phyloP scores from a whole-genome alignment of 2,113 vertebrate species.

The Misgurnus mizolepis region DNA sequence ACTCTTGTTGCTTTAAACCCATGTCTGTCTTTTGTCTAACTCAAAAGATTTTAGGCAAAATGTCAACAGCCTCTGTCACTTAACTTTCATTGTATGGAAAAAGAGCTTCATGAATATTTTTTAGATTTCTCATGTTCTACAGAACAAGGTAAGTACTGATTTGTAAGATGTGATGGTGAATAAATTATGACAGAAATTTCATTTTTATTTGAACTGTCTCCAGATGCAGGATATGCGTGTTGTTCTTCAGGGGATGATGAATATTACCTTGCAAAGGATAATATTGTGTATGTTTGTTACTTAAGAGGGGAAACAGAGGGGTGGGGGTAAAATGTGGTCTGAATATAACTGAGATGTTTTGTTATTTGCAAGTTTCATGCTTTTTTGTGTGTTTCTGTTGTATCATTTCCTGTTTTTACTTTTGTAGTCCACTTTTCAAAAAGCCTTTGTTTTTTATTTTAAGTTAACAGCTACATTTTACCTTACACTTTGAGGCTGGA shows the following conservation, averaged over 20 bases:
- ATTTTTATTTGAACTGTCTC: not conserved
- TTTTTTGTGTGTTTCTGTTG: slow-evolving; percentile 48
- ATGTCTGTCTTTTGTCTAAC: too few species aligned
- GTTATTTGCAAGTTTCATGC: not conserved
- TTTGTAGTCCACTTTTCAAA: slow-evolving; percentile 17
- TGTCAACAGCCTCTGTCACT: too few species aligned
- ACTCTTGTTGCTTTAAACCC: too few species aligned
- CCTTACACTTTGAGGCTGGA: not conserved
- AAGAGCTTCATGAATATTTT: too few species aligned
- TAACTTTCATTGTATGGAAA: too few species aligned
- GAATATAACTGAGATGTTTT: slow-evolving; percentile 30
- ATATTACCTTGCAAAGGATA: not conserved
- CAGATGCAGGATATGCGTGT: not conserved
- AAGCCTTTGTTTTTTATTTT: slow-evolving; percentile 6
- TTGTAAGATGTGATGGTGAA: too few species aligned
- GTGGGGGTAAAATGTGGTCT: slow-evolving; percentile 51
- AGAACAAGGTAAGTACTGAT: too few species aligned
- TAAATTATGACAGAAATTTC: too few species aligned
- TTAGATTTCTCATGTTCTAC: too few species aligned
- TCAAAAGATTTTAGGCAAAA: too few species aligned
- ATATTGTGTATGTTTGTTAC: slow-evolving; percentile 31
- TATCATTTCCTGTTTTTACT: slow-evolving; percentile 42
- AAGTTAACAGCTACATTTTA: slow-evolving; percentile 7
- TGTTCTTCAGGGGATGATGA: not conserved
- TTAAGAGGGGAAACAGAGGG: slow-evolving; percentile 26